These are phyloP conservation scores for Dryomyza anilis DNA, from an alignment of 2,888 invertebrate genomes.

Conservation along the genomic window DNA sequence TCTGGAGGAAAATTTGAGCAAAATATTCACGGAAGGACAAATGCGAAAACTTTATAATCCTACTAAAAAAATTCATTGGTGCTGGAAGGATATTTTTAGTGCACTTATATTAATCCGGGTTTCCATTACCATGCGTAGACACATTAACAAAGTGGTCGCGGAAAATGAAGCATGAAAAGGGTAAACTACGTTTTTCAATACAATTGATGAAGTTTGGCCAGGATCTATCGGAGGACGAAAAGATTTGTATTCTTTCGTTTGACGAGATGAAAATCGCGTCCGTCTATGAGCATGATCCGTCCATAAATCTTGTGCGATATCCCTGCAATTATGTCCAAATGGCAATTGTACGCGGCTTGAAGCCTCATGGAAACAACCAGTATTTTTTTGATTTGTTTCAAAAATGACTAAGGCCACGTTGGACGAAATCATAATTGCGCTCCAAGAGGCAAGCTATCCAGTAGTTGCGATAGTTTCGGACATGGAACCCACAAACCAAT, in stretches of 20 bases:
- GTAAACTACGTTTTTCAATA: not conserved
- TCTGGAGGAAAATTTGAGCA: not conserved
- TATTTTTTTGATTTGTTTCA: slow-evolving; percentile 31
- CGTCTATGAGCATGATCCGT: slow-evolving; percentile 21
- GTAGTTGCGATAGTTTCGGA: too few relatives aligned
- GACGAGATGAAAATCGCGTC: slow-evolving; percentile 30
- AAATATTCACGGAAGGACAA: too few relatives aligned
- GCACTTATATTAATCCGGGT: slow-evolving; percentile 2
- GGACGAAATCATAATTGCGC: not conserved
- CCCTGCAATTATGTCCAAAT: too few relatives aligned
- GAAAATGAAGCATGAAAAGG: slow-evolving; percentile 11
- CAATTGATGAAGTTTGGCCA: not conserved
- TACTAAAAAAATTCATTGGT: too few relatives aligned
- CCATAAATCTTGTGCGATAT: not conserved
- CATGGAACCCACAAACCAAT: too few relatives aligned
- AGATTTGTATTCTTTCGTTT: slow-evolving; percentile 30
- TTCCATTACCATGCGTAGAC: slow-evolving; percentile 4
- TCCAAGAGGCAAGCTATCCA: slow-evolving; percentile 13
- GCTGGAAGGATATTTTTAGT: too few relatives aligned
- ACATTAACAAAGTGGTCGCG: slow-evolving; percentile 16
- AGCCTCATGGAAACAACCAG: slow-evolving; percentile 29
- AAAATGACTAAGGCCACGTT: slow-evolving; percentile 12
- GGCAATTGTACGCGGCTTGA: too few relatives aligned
- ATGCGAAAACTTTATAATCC: too few relatives aligned
- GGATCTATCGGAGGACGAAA: slow-evolving; percentile 1